Percentiles rank a stretch among this genome's conserved stretches.
Evolutionary conservation across 2,113 vertebrate genomes (phyloP).

Genomic region (Prinia subflava): DNA sequence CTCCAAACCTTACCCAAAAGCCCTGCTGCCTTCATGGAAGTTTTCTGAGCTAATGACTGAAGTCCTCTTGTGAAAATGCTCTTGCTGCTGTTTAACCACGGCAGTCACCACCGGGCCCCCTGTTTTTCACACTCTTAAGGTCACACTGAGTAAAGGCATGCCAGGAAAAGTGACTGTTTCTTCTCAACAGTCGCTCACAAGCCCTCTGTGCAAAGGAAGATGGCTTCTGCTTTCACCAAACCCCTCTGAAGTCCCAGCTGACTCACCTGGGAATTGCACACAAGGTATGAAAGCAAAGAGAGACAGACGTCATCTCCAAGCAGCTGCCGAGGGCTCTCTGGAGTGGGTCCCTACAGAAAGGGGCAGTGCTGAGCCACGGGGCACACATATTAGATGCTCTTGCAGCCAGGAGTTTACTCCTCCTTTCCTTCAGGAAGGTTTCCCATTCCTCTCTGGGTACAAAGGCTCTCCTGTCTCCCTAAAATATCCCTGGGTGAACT

Average conservation of each 20-base stretch:
- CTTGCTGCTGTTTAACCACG: conserved; percentile 42
- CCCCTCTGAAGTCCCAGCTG: neutral
- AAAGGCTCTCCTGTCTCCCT: neutral
- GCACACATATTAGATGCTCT: neutral
- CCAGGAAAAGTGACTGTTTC: conserved; percentile 63
- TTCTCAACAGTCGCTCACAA: neutral
- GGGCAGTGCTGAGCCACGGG: neutral
- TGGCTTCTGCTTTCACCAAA: conserved; percentile 31
- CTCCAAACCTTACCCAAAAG: neutral
- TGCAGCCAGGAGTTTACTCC: neutral
- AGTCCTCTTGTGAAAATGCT: neutral
- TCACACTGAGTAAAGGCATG: conserved; percentile 53
- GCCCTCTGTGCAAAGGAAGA: neutral
- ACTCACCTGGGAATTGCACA: conserved; percentile 38
- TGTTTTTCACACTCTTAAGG: conserved; percentile 47
- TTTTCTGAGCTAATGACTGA: neutral
- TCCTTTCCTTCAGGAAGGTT: neutral
- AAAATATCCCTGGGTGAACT: neutral
- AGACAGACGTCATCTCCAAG: neutral
- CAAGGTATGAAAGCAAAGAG: neutral
- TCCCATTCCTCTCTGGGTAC: neutral
- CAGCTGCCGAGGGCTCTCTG: neutral
- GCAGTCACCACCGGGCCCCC: neutral
- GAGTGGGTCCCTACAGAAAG: neutral
- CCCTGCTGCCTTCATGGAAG: neutral